Conservation (phyloP, 2,113 vertebrate genomes). For the Pomatorhinus ruficollis region DNA sequence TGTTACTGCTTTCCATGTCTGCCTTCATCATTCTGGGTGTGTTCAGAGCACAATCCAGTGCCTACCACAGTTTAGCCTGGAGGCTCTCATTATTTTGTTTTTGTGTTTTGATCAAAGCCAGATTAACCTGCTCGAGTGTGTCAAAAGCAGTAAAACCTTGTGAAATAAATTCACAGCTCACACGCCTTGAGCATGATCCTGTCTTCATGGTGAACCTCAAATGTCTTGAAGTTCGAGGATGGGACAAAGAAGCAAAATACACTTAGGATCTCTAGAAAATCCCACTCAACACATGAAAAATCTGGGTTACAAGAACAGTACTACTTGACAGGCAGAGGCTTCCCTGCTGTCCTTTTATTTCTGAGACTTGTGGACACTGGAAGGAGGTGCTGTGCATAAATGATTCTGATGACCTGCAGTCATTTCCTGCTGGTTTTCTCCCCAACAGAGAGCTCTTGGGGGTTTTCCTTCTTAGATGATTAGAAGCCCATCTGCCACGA, state of each 20-base stretch:
- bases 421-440: neutral
- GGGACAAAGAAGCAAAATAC: neutral
- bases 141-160: neutral
- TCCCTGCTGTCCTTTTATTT: neutral
- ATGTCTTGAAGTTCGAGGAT: neutral
- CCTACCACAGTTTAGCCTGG: neutral
- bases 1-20: neutral
- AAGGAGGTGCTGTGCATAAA: neutral
- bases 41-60: neutral
- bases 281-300: neutral
- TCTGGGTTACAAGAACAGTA: neutral
- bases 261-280: neutral
- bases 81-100: neutral
- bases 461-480: neutral
- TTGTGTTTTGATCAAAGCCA: neutral
- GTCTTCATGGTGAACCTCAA: neutral
- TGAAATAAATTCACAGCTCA: neutral
- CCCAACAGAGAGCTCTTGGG: neutral
- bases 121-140: neutral
- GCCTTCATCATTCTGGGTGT: neutral
- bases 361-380: neutral
- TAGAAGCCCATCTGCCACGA: neutral
- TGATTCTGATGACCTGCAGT: neutral
- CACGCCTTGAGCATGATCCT: neutral
- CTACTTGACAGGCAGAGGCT: neutral